These are phyloP conservation scores for Neostethus bicornis DNA, from an alignment of 2,797 vertebrate species.

Conservation along the genomic window DNA sequence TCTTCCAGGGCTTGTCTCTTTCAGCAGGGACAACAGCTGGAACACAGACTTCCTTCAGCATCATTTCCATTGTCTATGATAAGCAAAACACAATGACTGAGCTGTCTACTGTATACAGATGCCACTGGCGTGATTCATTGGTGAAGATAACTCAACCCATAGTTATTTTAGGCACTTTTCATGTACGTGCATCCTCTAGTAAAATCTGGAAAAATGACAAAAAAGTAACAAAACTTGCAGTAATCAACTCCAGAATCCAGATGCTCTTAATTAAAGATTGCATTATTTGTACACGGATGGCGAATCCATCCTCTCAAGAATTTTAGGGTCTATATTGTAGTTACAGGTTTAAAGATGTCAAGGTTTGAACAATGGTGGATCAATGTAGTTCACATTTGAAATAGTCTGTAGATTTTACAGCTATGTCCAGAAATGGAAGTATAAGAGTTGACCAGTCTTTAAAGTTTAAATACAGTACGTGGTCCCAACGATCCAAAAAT, in stretches of 20 bases:
- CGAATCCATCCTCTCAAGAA: no score
- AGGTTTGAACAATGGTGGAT: no score
- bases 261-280: no score
- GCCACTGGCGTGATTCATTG: conserved; percentile 46
- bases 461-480: neutral
- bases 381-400: no score
- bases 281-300: no score
- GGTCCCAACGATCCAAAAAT: no score
- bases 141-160: neutral
- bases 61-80: conserved; percentile 46
- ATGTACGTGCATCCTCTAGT: neutral
- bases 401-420: no score
- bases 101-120: conserved; percentile 38
- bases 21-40: conserved; percentile 37
- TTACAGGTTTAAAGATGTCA: no score
- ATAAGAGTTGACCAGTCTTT: neutral
- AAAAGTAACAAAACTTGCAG: no score
- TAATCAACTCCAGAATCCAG: no score
- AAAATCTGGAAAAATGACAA: neutral
- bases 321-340: no score
- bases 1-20: conserved; percentile 54
- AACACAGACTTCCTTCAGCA: conserved; percentile 39
- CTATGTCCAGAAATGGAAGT: neutral
- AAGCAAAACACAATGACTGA: conserved; percentile 35
- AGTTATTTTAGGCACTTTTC: neutral